Percentiles rank a stretch among this genome's conserved stretches.
phyloP scores from a whole-genome alignment of 1,140 invertebrate species.

The Mya arenaria region DNA sequence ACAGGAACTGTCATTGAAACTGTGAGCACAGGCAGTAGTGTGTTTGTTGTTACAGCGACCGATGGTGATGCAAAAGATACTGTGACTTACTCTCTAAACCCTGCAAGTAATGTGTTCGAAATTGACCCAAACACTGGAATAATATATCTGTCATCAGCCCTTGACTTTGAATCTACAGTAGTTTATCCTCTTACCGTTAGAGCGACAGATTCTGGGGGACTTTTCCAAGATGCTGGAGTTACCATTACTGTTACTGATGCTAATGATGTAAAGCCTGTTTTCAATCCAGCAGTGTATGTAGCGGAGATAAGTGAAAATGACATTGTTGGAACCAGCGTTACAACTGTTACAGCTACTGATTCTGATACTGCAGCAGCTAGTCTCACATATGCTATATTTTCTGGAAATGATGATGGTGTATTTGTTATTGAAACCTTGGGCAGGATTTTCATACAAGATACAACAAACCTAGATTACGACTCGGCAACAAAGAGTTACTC shows the following conservation, averaged over 20 bases:
- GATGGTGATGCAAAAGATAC: constrained; percentile 54
- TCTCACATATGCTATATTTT: constrained; percentile 23
- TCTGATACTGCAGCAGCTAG: constrained; percentile 49
- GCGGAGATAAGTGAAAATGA: constrained; percentile 48
- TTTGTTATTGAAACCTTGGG: constrained; percentile 45
- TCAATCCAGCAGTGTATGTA: constrained; percentile 48
- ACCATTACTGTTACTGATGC: constrained; percentile 61
- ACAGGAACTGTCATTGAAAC: constrained; percentile 40
- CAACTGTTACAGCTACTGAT: constrained; percentile 62
- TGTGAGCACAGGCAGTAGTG: constrained; percentile 33
- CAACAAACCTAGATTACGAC: constrained; percentile 36
- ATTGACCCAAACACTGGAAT: constrained; percentile 54
- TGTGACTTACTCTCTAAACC: constrained; percentile 31
- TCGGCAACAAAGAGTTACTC: constrained; percentile 26
- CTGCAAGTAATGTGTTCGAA: constrained; percentile 16
- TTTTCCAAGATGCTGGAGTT: constrained; percentile 53
- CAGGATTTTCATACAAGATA: constrained; percentile 25
- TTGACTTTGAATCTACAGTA: constrained; percentile 59
- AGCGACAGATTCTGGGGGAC: constrained; percentile 61
- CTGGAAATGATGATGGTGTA: constrained; percentile 34
- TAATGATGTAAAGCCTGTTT: constrained; percentile 69
- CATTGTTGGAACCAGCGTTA: constrained; percentile 32
- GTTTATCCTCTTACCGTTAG: constrained; percentile 59
- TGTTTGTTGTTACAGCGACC: constrained; percentile 52
- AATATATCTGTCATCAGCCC: constrained; percentile 15